Conservation (phyloP, 2,797 vertebrate genomes). For the Anabas testudineus region DNA sequence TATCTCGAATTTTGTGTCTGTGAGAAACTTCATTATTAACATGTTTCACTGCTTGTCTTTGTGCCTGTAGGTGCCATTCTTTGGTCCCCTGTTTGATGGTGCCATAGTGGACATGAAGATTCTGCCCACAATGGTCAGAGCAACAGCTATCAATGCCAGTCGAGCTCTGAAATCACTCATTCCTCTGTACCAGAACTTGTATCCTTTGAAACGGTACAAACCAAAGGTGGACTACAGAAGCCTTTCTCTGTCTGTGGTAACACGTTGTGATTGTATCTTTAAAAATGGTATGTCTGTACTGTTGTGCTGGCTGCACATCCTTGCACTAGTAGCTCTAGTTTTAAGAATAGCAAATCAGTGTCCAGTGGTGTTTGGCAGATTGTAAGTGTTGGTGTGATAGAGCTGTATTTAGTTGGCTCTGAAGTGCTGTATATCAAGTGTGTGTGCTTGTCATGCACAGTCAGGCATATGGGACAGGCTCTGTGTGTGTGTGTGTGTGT, state of each 20-base stretch:
- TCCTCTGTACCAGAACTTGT: constrained; percentile 99
- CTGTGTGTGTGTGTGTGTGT: constrained; percentile 2
- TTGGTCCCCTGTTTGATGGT: constrained; percentile 97
- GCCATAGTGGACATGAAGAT: constrained; percentile 98
- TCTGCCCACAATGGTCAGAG: constrained; percentile 95
- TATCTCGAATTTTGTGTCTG: neutral
- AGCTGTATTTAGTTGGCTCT: constrained; percentile 50
- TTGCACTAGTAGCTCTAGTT: constrained; percentile 33
- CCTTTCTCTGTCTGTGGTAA: neutral
- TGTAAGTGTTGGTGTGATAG: constrained; percentile 55
- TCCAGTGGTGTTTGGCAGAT: constrained; percentile 55
- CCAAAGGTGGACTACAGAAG: constrained; percentile 37
- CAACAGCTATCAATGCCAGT: constrained; percentile 98
- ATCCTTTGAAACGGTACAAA: constrained; percentile 85
- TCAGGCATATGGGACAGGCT: too few relatives aligned
- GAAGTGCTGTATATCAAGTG: constrained; percentile 58
- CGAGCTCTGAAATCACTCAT: constrained; percentile 97
- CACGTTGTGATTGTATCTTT: neutral
- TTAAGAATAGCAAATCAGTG: constrained; percentile 68
- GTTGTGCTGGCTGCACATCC: constrained; percentile 15
- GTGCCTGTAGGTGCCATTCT: constrained; percentile 92
- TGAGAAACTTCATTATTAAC: neutral
- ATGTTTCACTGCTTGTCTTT: neutral
- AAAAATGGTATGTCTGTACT: neutral
- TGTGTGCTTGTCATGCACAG: constrained; percentile 9